Conservation (phyloP, 35 echinoderm and acorn worm species). For the Stichopus chloronotus region DNA sequence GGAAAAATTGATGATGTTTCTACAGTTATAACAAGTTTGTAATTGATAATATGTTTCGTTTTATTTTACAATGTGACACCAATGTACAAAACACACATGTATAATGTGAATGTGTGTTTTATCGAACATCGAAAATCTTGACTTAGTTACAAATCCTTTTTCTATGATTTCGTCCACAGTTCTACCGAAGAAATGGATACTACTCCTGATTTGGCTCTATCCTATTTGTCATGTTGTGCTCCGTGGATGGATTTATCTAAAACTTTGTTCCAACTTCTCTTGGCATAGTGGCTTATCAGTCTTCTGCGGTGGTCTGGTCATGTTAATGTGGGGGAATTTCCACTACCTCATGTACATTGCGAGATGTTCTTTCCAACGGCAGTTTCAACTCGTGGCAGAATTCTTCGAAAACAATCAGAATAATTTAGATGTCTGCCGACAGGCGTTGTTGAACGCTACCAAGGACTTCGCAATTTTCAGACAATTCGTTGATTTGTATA, state of each 20-base stretch:
- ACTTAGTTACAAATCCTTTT: neutral
- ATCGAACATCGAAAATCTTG: too few species aligned
- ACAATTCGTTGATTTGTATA: conserved; percentile 2
- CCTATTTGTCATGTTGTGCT: neutral
- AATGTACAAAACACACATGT: neutral
- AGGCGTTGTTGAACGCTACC: neutral
- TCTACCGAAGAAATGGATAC: neutral
- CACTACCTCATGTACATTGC: conserved; percentile 30
- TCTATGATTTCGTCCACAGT: neutral
- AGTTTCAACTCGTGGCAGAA: neutral
- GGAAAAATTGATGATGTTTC: neutral
- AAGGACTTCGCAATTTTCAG: conserved; percentile 24
- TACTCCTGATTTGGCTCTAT: neutral
- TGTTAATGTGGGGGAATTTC: conserved; percentile 43
- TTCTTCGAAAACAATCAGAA: conserved; percentile 23
- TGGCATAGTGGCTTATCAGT: conserved; percentile 44
- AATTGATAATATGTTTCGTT: neutral
- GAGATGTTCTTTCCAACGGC: conserved; percentile 31
- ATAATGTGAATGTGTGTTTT: neutral
- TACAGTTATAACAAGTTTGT: neutral
- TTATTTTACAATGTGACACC: neutral
- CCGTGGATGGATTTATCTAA: conserved; percentile 25
- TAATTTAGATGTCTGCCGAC: conserved; percentile 6
- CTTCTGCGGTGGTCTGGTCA: conserved; percentile 9
- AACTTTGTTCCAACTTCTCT: conserved; percentile 10